Percentiles rank a stretch among this genome's conserved stretches.
phyloP scores from a whole-genome alignment of 2,113 vertebrate species.

The Ceyx cyanopectus region DNA sequence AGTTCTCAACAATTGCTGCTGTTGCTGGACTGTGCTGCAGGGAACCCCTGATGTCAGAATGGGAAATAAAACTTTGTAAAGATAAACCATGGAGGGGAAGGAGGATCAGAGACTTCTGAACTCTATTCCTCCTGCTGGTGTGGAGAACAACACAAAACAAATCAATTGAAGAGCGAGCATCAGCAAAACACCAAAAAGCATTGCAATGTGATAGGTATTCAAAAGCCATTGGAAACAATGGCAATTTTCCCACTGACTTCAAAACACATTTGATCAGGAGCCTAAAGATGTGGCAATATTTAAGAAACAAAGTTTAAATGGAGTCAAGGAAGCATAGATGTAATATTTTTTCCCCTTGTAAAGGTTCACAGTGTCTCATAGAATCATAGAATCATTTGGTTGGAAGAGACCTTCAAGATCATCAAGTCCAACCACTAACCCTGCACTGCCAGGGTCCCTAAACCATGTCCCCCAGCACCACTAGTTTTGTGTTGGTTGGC shows the following conservation, averaged over 20 bases:
- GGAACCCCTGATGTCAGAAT: not conserved
- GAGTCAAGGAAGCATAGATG: not conserved
- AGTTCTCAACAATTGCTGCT: not conserved
- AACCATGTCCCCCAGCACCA: too few species aligned
- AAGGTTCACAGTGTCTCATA: not conserved
- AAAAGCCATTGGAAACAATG: not conserved
- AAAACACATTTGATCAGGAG: not conserved
- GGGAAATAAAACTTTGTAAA: not conserved
- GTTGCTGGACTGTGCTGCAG: not conserved
- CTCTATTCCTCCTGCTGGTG: accelerated
- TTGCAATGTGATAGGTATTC: not conserved
- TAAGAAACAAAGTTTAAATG: not conserved
- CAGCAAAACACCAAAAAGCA: not conserved
- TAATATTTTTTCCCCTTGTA: not conserved
- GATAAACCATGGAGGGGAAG: not conserved
- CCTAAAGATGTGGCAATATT: not conserved
- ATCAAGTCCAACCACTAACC: too few species aligned
- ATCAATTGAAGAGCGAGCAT: not conserved
- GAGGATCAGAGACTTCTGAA: not conserved
- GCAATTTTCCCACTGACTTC: not conserved
- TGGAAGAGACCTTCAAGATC: too few species aligned
- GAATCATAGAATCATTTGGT: too few species aligned
- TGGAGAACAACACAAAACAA: not conserved
- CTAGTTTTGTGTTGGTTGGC: not conserved
- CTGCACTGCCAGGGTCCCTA: too few species aligned